Percentiles rank a stretch among this genome's conserved stretches.
phyloP scores from a whole-genome alignment of 2,113 vertebrate genomes.

The Hydropotes inermis region DNA sequence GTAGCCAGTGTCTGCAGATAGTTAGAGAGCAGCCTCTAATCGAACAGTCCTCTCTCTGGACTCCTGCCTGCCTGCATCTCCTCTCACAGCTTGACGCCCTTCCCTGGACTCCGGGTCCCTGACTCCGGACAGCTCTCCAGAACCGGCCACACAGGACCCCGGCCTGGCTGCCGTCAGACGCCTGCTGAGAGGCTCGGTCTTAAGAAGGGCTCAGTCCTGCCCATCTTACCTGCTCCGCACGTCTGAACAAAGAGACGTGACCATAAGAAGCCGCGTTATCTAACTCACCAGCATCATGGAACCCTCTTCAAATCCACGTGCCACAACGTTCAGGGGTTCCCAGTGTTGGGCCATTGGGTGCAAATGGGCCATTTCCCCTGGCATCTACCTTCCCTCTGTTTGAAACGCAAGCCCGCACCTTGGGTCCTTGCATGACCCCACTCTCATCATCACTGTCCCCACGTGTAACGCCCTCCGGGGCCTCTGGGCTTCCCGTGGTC shows the following conservation, averaged over 20 bases:
- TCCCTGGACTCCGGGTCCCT: too few species aligned
- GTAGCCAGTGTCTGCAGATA: not conserved
- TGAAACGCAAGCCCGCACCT: not conserved
- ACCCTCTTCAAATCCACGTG: not conserved
- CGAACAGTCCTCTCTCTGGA: too few species aligned
- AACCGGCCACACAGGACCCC: not conserved
- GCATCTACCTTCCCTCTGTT: not conserved
- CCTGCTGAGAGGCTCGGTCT: not conserved
- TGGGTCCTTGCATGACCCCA: not conserved
- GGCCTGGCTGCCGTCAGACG: not conserved
- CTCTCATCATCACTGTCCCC: too few species aligned
- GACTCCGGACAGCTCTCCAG: not conserved
- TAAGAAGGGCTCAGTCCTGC: not conserved
- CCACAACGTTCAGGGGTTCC: not conserved
- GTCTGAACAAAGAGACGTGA: not conserved
- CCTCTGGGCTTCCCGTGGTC: not conserved
- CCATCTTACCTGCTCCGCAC: rapidly evolving
- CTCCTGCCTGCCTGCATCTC: not conserved
- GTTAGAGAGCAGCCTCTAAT: not conserved
- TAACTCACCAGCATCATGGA: not conserved
- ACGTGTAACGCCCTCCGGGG: not conserved
- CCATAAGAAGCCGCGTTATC: not conserved
- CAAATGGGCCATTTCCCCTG: not conserved
- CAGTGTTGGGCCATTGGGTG: not conserved
- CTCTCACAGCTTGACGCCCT: not conserved